Conservation (phyloP, 2,113 vertebrate genomes). For the Nematolebias whitei region DNA sequence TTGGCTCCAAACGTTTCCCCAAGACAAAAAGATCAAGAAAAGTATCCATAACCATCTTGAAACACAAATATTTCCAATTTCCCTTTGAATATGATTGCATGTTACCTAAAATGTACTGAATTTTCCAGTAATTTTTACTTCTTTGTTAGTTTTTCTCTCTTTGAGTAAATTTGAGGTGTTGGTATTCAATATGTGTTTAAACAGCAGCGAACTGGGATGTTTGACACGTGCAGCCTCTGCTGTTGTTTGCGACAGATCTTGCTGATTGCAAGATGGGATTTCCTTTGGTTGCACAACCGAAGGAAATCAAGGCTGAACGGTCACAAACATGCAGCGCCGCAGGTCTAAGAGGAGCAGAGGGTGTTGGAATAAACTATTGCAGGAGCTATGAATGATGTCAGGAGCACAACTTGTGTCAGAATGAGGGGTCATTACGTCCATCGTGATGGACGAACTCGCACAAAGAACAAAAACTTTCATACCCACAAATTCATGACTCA, state of each 20-base stretch:
- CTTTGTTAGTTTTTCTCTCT: neutral
- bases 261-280: conserved; percentile 56
- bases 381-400: neutral
- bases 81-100: no score
- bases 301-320: conserved; percentile 24
- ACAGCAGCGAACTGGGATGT: neutral
- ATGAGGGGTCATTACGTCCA: neutral
- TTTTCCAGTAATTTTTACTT: neutral
- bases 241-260: conserved; percentile 33
- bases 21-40: neutral
- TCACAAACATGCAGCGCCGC: conserved; percentile 13
- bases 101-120: neutral
- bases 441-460: no score
- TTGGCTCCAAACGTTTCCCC: no score
- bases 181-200: neutral
- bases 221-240: neutral
- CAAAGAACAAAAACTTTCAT: neutral
- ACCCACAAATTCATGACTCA: neutral
- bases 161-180: neutral
- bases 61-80: no score
- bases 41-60: no score
- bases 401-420: neutral
- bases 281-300: conserved; percentile 58
- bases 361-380: neutral
- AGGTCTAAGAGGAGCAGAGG: neutral